Evolutionary conservation across 2,888 invertebrate species (phyloP).

Genomic region (Taenaris catops): DNA sequence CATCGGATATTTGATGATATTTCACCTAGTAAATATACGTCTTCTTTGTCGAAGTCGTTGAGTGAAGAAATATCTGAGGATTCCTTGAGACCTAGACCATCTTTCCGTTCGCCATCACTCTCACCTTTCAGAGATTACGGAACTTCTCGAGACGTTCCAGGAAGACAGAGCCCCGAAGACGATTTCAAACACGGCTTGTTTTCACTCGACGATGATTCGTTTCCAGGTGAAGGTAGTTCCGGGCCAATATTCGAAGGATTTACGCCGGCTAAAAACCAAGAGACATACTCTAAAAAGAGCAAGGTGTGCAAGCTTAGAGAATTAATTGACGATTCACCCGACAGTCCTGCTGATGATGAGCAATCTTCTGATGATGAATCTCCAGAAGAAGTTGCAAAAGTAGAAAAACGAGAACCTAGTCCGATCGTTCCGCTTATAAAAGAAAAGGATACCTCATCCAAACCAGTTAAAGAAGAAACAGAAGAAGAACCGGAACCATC

Average conservation of each 20-base stretch:
- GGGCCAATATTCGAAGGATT: slow-evolving; percentile 77
- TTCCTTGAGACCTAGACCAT: slow-evolving; percentile 45
- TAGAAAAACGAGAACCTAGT: slow-evolving; percentile 37
- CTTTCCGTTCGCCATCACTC: slow-evolving; percentile 60
- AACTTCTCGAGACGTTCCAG: slow-evolving; percentile 76
- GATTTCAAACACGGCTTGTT: slow-evolving; percentile 81
- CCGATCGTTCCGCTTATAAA: slow-evolving; percentile 34
- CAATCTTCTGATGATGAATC: slow-evolving; percentile 69
- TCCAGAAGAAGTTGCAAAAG: slow-evolving; percentile 46
- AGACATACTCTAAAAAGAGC: slow-evolving; percentile 74
- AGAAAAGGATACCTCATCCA: slow-evolving; percentile 37
- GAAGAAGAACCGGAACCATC: slow-evolving; percentile 34
- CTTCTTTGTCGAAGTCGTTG: slow-evolving; percentile 61
- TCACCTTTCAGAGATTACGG: slow-evolving; percentile 68
- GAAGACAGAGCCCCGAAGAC: slow-evolving; percentile 81
- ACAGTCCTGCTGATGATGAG: slow-evolving; percentile 73
- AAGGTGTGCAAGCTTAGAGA: slow-evolving; percentile 68
- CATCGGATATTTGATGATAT: slow-evolving; percentile 75
- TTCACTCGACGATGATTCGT: slow-evolving; percentile 80
- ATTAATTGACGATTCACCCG: slow-evolving; percentile 70
- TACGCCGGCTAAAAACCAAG: slow-evolving; percentile 77
- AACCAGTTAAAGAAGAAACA: slow-evolving; percentile 38
- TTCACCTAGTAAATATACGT: slow-evolving; percentile 69
- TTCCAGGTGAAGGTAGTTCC: slow-evolving; percentile 76
- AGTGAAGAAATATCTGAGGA: slow-evolving; percentile 80